Percentiles rank a stretch among this genome's conserved stretches.
phyloP scores from a whole-genome alignment of 2,797 vertebrate genomes.

The Gambusia yucatana region DNA sequence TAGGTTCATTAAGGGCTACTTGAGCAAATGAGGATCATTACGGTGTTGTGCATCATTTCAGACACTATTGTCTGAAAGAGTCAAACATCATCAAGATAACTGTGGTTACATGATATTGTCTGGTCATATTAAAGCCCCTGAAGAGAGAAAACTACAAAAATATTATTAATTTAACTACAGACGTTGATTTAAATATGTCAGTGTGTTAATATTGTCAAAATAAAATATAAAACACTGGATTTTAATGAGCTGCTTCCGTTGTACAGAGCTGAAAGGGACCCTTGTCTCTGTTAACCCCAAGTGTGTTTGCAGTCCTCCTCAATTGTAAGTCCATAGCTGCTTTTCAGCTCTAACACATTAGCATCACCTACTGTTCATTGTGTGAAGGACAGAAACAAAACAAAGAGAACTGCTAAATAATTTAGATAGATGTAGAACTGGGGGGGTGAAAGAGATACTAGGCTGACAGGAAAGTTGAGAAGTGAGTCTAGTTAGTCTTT shows the following conservation, averaged over 20 bases:
- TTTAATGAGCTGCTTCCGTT: not conserved
- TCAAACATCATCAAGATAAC: not conserved
- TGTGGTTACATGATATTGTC: not conserved
- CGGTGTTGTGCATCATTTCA: not conserved
- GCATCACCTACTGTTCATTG: constrained; percentile 45
- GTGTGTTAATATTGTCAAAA: not conserved
- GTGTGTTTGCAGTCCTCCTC: not conserved
- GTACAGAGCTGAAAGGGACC: not conserved
- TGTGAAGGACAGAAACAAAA: constrained; percentile 13
- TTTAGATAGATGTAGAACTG: constrained; percentile 18
- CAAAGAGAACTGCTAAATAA: constrained; percentile 13
- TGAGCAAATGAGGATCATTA: not conserved
- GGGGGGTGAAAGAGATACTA: constrained; percentile 16
- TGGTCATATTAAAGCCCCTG: not conserved
- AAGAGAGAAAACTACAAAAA: not conserved
- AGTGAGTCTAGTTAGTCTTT: constrained; percentile 4
- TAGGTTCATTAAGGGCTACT: not conserved
- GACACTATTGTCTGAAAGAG: not conserved
- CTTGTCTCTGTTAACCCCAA: not conserved
- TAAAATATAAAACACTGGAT: not conserved
- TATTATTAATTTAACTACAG: not conserved
- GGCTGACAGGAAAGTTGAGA: constrained; percentile 2
- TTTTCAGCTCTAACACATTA: constrained; percentile 17
- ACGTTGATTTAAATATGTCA: not conserved
- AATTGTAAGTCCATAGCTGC: not conserved